A percentile compares a stretch with the other conserved stretches of the same genome.
Evolutionary conservation across 2,113 vertebrate species (phyloP).

Genomic region (Phyllostomus discolor): DNA sequence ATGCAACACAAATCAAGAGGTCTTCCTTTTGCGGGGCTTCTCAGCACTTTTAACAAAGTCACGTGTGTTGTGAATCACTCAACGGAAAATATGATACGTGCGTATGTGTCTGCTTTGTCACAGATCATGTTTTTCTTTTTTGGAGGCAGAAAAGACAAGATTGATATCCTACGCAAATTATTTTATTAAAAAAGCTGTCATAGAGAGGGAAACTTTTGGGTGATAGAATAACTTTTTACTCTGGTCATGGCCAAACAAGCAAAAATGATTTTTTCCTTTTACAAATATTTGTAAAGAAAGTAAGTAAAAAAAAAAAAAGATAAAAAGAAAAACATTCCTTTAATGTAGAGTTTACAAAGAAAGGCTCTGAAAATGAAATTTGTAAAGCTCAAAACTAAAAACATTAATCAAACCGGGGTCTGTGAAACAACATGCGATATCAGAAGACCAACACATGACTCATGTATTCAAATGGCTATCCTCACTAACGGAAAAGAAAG

Average conservation of each 20-base stretch:
- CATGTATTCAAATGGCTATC: background rate
- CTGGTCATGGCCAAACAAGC: background rate
- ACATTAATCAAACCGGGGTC: background rate
- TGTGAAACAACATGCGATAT: background rate
- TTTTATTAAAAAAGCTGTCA: background rate
- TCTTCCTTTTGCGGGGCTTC: background rate
- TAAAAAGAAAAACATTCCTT: background rate
- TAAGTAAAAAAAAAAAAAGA: background rate
- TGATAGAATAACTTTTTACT: background rate
- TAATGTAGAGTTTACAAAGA: background rate
- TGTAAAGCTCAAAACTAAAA: background rate
- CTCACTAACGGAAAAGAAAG: background rate
- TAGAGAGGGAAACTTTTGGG: background rate
- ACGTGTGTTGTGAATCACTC: background rate
- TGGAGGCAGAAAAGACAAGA: background rate
- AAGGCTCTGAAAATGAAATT: background rate
- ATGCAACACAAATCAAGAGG: background rate
- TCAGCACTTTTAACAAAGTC: background rate
- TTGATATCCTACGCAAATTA: background rate
- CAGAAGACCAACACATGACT: background rate
- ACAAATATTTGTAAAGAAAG: slow-evolving; percentile 31
- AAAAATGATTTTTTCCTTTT: background rate
- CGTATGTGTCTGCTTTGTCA: background rate
- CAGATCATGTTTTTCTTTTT: background rate
- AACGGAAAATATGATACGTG: background rate